Percentiles rank a stretch among this genome's conserved stretches.
Conservation (phyloP, 2,888 invertebrate genomes). For the Drosophila aldrichi region DNA sequence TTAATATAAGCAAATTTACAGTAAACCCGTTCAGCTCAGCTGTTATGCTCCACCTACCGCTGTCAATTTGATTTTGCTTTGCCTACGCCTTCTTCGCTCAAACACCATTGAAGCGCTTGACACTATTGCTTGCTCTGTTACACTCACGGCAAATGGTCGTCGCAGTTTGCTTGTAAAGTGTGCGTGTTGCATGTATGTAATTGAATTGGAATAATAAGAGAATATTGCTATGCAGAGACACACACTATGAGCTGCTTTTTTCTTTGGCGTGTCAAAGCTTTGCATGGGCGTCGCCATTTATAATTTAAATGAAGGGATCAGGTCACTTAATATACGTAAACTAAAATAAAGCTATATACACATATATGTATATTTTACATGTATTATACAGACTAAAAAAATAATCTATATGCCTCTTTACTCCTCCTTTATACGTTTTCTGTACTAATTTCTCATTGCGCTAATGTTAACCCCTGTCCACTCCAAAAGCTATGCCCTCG, state of each 20-base stretch:
- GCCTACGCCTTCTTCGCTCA: slow-evolving; percentile 52
- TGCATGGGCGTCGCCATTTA: neutral
- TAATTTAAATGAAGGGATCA: neutral
- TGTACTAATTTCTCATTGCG: neutral
- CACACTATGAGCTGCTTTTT: neutral
- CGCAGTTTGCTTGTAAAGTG: slow-evolving; percentile 21
- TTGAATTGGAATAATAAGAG: slow-evolving; percentile 14
- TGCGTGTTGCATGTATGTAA: slow-evolving; percentile 16
- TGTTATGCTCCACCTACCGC: slow-evolving; percentile 53
- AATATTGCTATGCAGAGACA: neutral
- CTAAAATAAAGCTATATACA: neutral
- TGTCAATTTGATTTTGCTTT: slow-evolving; percentile 49
- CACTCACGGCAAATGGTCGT: slow-evolving; percentile 38
- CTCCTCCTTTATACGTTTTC: neutral
- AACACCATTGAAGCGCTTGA: slow-evolving; percentile 50
- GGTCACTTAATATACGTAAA: neutral
- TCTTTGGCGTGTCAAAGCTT: neutral
- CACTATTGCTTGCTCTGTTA: slow-evolving; percentile 62
- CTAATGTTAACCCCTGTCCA: neutral
- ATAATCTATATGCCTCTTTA: neutral
- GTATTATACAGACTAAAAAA: no score
- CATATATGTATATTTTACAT: neutral
- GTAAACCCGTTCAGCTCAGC: slow-evolving; percentile 13
- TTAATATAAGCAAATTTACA: slow-evolving; percentile 4
- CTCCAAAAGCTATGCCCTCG: neutral